Evolutionary conservation across 2,888 invertebrate genomes (phyloP).

Genomic region (Drosophila anomalata): DNA sequence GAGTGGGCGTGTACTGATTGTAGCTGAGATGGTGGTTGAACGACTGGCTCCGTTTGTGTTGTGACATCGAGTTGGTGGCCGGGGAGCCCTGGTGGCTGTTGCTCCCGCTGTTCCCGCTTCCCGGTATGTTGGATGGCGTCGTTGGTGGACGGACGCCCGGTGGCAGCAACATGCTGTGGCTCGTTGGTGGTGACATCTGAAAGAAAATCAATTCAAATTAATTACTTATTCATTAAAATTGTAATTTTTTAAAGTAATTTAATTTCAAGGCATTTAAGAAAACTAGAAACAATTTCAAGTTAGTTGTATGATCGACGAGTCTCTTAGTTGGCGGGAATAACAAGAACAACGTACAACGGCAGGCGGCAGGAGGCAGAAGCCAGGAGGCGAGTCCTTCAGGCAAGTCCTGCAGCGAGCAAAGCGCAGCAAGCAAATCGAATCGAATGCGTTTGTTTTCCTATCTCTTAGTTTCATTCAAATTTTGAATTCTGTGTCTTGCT

Average conservation of each 20-base stretch:
- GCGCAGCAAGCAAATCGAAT: conserved; percentile 82
- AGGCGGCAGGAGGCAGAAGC: conserved; percentile 69
- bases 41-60: conserved; percentile 89
- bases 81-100: conserved; percentile 50
- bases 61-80: conserved; percentile 84
- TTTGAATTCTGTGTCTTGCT: conserved; percentile 50
- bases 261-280: not conserved
- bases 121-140: conserved; percentile 42
- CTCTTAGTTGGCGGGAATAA: conserved; percentile 20
- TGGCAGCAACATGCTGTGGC: conserved; percentile 77
- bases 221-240: not conserved
- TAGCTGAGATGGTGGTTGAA: conserved; percentile 89
- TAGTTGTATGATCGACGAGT: conserved; percentile 7
- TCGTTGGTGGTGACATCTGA: conserved; percentile 87
- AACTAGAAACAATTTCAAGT: not conserved
- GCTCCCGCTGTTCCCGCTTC: conserved; percentile 56
- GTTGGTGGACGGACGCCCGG: conserved; percentile 71
- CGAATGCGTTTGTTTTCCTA: conserved; percentile 64
- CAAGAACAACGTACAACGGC: conserved; percentile 67
- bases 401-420: conserved; percentile 65
- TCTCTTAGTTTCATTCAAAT: conserved; percentile 11
- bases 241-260: not conserved
- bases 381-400: conserved; percentile 67
- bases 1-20: conserved; percentile 86
- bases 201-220: conserved; percentile 49